These are phyloP conservation scores for Diplodus sargus DNA, from an alignment of 2,797 vertebrate genomes.

Conservation along the genomic window DNA sequence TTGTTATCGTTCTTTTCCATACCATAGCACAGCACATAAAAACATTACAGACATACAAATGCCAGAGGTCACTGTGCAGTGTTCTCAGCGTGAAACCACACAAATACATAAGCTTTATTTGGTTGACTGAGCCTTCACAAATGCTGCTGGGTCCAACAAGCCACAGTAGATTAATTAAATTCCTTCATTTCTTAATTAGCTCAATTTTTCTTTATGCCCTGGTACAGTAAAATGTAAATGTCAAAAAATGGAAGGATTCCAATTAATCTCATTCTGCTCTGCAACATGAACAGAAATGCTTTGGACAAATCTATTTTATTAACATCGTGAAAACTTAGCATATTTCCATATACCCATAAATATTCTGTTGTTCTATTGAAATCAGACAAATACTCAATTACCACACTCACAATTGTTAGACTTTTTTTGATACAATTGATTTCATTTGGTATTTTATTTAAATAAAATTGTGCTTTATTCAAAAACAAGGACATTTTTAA, in stretches of 20 bases:
- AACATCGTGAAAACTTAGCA: slow-evolving; percentile 7
- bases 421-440: too few species aligned
- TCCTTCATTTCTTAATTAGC: slow-evolving; percentile 77
- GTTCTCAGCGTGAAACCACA: slow-evolving; percentile 50
- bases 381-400: too few species aligned
- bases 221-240: slow-evolving; percentile 65
- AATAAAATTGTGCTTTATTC: too few species aligned
- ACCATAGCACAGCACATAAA: slow-evolving; percentile 16
- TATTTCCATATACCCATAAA: background rate
- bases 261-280: slow-evolving; percentile 43
- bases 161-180: slow-evolving; percentile 74
- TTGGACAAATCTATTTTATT: slow-evolving; percentile 14
- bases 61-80: slow-evolving; percentile 34
- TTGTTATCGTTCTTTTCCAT: slow-evolving; percentile 5
- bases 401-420: too few species aligned
- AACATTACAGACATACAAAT: slow-evolving; percentile 18
- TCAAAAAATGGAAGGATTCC: slow-evolving; percentile 43
- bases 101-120: slow-evolving; percentile 65
- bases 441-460: too few species aligned
- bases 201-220: slow-evolving; percentile 56
- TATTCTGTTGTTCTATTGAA: too few species aligned
- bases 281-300: slow-evolving; percentile 15
- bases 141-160: slow-evolving; percentile 64
- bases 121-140: slow-evolving; percentile 66
- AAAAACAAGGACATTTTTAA: too few species aligned